Evolutionary conservation across 2,113 vertebrate species (phyloP).

Genomic region (Otocyon megalotis): DNA sequence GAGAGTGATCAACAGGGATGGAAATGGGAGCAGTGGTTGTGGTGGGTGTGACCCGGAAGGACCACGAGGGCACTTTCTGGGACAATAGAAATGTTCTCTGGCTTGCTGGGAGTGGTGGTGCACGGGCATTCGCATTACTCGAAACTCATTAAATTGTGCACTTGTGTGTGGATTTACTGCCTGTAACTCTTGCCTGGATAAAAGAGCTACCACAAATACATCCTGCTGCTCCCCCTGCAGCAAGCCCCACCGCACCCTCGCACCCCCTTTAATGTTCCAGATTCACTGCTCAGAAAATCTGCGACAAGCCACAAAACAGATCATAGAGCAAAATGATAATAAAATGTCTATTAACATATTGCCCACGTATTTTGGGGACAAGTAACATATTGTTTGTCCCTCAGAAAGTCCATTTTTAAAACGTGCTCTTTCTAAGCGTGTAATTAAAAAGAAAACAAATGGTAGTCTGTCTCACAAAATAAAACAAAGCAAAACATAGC

Average conservation of each 20-base stretch:
- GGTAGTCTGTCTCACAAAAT: not conserved
- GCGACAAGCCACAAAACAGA: not conserved
- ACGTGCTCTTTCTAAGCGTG: slow-evolving; percentile 10
- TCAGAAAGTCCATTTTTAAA: slow-evolving; percentile 57
- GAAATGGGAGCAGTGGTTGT: not conserved
- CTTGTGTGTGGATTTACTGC: not conserved
- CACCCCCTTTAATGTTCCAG: not conserved
- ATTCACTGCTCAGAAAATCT: not conserved
- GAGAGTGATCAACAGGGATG: not conserved
- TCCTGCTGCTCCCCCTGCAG: not conserved
- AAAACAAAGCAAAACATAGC: slow-evolving; percentile 2
- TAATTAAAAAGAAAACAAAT: slow-evolving; percentile 63
- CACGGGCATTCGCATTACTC: not conserved
- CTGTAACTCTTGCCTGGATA: slow-evolving; percentile 12
- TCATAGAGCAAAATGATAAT: slow-evolving; percentile 13
- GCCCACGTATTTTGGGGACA: slow-evolving; percentile 45
- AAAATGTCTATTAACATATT: slow-evolving; percentile 34
- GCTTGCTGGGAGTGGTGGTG: not conserved
- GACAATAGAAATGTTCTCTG: not conserved
- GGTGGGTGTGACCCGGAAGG: too few species aligned
- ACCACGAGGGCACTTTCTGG: not conserved
- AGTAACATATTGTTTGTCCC: slow-evolving; percentile 15
- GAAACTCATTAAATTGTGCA: not conserved
- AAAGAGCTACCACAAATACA: not conserved
- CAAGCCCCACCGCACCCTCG: not conserved